Evolutionary conservation across 2,888 invertebrate species (phyloP).

Genomic region (Temnothorax rugatulus): DNA sequence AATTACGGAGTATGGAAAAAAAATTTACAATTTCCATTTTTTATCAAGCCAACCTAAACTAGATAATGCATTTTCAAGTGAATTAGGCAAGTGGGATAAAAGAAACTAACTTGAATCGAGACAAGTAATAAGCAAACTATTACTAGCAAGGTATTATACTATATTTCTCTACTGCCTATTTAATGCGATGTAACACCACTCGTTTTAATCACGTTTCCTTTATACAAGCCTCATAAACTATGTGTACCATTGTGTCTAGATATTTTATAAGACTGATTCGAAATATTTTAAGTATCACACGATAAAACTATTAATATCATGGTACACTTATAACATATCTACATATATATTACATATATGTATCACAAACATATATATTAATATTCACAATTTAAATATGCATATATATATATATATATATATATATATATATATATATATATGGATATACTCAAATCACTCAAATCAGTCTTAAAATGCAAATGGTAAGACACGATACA

Average conservation of each 20-base stretch:
- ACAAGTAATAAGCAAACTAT: conserved; percentile 20
- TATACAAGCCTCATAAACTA: conserved; percentile 18
- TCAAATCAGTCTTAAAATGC: conserved; percentile 8
- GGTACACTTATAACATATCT: background rate
- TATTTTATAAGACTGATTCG: conserved; percentile 11
- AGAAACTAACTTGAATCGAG: background rate
- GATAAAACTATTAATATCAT: conserved; percentile 1
- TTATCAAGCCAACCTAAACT: background rate
- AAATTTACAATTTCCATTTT: background rate
- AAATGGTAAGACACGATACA: conserved; percentile 15
- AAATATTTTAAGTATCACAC: background rate
- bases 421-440: background rate
- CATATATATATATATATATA: background rate
- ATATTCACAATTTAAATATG: background rate
- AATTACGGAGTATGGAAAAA: background rate
- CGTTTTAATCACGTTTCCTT: conserved; percentile 9
- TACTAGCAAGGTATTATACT: conserved; percentile 45
- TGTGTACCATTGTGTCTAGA: background rate
- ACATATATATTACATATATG: background rate
- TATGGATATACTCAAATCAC: background rate
- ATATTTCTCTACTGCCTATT: conserved; percentile 39
- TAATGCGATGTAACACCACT: conserved; percentile 23
- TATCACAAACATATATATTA: background rate
- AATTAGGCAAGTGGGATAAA: background rate
- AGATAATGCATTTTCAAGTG: background rate